Evolutionary conservation across 2,113 vertebrate species (phyloP), one percentile per base, ranked within the genome.

Genomic region (Tragelaphus scriptus): DNA sequence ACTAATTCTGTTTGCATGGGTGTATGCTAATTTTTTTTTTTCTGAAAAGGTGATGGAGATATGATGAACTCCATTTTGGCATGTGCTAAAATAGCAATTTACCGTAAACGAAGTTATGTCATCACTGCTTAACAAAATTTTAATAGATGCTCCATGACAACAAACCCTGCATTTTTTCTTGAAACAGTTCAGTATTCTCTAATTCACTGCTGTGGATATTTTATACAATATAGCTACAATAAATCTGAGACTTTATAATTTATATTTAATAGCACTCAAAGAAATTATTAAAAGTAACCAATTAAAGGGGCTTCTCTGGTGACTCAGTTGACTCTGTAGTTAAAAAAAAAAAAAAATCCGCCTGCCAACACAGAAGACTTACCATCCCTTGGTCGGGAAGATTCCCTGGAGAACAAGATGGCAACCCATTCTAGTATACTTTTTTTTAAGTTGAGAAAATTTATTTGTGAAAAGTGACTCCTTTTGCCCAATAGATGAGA

Each of bases 331-430:
- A 56, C 55, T 56, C 55, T 8, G 19, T 21, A 7, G 55, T 56
- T 21, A 56, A 56, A 56, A 21, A 56, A 56, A 56, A 56, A 58
- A 53, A 59, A 25, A 59, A 59, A 3, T 55, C 58, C 4, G 0
- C 23, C 25, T 59, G 25, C 58, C 25, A 59, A 11, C 26, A 8
- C 25, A 26, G 25, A 26, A 59, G 25, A 59, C 23, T 59, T 59
- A 59, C 7, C 8, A 59, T 59, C 9, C 9, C 58, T 26, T 10
- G 25, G 25, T 25, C 0, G 0, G 58, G 58, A 59, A 59, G 58
- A 59, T 59, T 26, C 58, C 25, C 58, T 59, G 25, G 58, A 59
- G 58, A 59, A 59, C 7, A 7, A 56, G 25, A 59, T 59, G 23
- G 25, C 25, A 59, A 26, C 25, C 25, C 21, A 26, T 26, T 59